Percentiles rank a stretch among this genome's conserved stretches.
These are phyloP conservation scores for Drosophila tripunctata DNA, from an alignment of 2,888 invertebrate species.

Conservation along the genomic window DNA sequence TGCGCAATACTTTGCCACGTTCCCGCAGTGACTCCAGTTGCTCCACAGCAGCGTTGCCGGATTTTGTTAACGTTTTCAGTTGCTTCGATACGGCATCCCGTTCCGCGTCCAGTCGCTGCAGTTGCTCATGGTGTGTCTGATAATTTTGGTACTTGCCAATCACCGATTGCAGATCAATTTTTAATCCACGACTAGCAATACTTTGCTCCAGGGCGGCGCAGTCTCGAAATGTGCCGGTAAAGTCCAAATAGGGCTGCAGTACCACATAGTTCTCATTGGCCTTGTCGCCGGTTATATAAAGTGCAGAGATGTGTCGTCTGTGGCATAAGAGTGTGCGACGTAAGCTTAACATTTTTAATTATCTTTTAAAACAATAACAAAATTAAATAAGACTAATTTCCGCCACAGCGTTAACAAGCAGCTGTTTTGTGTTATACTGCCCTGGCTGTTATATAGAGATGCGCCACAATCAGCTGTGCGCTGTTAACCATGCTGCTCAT, in stretches of 20 bases:
- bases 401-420: background rate
- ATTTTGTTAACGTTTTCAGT: conserved; percentile 85
- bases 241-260: conserved; percentile 89
- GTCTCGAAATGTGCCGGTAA: conserved; percentile 86
- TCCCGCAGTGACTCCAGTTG: conserved; percentile 86
- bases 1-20: conserved; percentile 86
- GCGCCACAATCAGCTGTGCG: background rate
- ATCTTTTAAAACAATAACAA: conserved; percentile 1
- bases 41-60: conserved; percentile 12
- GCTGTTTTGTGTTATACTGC: conserved; percentile 17
- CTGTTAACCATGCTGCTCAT: background rate
- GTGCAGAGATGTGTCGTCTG: conserved; percentile 76
- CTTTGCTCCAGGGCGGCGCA: conserved; percentile 85
- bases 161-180: conserved; percentile 86
- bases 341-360: conserved; percentile 52
- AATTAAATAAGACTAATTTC: background rate
- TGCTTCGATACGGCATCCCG: conserved; percentile 85
- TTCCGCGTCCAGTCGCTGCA: conserved; percentile 85
- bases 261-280: conserved; percentile 89
- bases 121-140: conserved; percentile 85
- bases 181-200: conserved; percentile 85
- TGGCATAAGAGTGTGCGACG: conserved; percentile 22
- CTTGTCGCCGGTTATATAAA: conserved; percentile 88
- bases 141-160: conserved; percentile 87
- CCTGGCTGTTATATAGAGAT: background rate